These are phyloP conservation scores for Poeciliopsis turneri DNA, from an alignment of 2,797 vertebrate species.

Conservation along the genomic window DNA sequence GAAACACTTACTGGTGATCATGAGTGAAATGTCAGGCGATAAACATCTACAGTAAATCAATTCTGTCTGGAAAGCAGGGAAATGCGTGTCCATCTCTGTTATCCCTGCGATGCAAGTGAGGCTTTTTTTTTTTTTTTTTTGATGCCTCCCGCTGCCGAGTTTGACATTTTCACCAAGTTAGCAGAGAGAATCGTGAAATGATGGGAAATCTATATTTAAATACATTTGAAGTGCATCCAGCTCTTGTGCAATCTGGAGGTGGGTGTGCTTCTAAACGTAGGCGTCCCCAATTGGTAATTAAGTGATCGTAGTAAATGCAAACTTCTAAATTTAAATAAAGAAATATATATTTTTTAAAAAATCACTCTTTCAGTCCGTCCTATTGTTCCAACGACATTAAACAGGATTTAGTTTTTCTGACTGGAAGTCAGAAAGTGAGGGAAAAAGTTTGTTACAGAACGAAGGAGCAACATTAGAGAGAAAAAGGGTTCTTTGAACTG, in stretches of 20 bases:
- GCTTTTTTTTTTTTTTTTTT: no score
- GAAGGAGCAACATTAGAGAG: background rate
- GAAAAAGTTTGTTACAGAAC: background rate
- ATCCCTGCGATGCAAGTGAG: background rate
- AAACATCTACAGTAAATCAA: background rate
- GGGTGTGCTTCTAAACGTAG: no score
- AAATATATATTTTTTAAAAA: background rate
- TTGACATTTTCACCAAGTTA: no score
- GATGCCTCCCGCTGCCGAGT: no score
- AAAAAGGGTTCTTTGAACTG: background rate
- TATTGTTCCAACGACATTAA: background rate
- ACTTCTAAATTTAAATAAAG: background rate
- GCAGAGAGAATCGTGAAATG: no score
- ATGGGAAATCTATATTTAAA: no score
- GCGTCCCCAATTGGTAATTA: no score
- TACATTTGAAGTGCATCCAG: no score
- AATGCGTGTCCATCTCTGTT: background rate
- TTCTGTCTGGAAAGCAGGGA: background rate
- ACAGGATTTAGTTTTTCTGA: background rate
- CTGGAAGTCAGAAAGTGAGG: background rate
- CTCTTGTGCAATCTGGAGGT: no score
- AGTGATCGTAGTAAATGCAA: no score
- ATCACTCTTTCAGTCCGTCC: background rate
- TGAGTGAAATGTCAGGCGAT: background rate
- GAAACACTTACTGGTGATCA: background rate